Conservation (phyloP, 2,888 invertebrate species). For the Acanthosepion lycidas region DNA sequence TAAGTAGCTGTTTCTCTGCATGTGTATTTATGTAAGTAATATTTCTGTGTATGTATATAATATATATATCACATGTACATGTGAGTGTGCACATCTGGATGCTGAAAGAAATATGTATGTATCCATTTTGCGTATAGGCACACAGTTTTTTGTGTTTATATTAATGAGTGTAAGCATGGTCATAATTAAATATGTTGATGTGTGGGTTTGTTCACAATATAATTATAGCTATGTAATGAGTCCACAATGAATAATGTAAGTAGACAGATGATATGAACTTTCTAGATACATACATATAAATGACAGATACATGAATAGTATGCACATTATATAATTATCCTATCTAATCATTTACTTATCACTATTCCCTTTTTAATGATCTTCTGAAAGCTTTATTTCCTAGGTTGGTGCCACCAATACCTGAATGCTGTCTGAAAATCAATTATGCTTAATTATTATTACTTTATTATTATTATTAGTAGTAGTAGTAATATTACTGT, state of each 20-base stretch:
- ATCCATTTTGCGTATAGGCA: neutral
- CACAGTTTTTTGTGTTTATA: neutral
- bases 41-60: neutral
- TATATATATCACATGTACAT: neutral
- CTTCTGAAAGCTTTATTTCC: neutral
- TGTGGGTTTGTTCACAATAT: neutral
- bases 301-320: too few species aligned
- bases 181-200: neutral
- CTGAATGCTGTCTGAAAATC: neutral
- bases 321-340: neutral
- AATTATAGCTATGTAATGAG: conserved; percentile 1
- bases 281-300: too few species aligned
- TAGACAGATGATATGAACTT: neutral
- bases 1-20: neutral
- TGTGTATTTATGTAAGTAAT: neutral
- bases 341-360: conserved; percentile 9
- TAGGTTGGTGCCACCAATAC: neutral
- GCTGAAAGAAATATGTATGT: neutral
- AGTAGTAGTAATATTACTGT: too few species aligned
- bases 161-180: neutral
- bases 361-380: neutral
- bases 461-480: too few species aligned
- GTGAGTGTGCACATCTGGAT: neutral
- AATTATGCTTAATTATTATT: neutral
- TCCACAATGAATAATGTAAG: neutral